Percentiles rank a stretch among this genome's conserved stretches.
Evolutionary conservation across 92 coral and sea anemone genomes (phyloP).

Genomic region (Epizoanthus scotinus): DNA sequence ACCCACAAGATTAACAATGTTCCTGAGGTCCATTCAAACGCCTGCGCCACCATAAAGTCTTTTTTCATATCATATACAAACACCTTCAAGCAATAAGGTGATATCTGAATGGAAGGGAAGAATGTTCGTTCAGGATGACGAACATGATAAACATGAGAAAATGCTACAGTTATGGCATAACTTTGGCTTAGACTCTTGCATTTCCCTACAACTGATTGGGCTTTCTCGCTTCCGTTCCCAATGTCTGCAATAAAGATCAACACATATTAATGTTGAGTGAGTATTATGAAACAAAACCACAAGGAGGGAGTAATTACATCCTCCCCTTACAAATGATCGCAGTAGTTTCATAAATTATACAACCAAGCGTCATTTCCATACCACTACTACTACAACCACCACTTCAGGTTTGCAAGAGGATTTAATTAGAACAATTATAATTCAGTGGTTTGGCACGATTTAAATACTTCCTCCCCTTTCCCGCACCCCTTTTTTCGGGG

Average conservation of each 20-base stretch:
- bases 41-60: neutral
- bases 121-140: neutral
- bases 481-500: too few relatives aligned
- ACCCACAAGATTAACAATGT: constrained; percentile 3
- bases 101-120: neutral
- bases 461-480: too few relatives aligned
- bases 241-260: neutral
- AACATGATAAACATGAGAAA: neutral
- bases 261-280: neutral
- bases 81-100: constrained; percentile 6
- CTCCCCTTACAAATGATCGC: too few relatives aligned
- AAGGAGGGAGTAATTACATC: too few relatives aligned
- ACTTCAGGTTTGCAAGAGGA: too few relatives aligned
- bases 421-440: too few relatives aligned
- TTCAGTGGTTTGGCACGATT: too few relatives aligned
- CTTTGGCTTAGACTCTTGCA: neutral
- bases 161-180: constrained; percentile 1
- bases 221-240: constrained; percentile 5
- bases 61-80: constrained; percentile 1
- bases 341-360: too few relatives aligned
- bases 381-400: too few relatives aligned
- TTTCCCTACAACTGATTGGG: neutral
- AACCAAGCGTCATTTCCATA: too few relatives aligned
- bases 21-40: constrained; percentile 2
- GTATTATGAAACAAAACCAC: neutral